Evolutionary conservation across 2,888 invertebrate genomes (phyloP).

Genomic region (Drosophila bunnanda): DNA sequence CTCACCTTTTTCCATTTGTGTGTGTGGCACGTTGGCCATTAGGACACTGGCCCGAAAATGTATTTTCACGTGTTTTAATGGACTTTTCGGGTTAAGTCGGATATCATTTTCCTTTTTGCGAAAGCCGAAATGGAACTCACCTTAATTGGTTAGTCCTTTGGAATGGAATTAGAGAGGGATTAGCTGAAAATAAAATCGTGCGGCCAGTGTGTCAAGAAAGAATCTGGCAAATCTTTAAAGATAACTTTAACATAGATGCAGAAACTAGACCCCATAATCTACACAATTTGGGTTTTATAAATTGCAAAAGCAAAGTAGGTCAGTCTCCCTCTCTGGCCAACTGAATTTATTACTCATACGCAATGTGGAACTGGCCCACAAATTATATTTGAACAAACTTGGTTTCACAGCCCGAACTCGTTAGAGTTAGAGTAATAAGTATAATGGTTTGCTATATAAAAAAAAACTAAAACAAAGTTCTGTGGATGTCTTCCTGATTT

Average conservation of each 20-base stretch:
- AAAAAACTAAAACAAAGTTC: neutral
- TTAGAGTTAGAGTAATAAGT: neutral
- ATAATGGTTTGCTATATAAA: neutral
- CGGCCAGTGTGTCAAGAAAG: neutral
- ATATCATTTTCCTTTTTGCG: slow-evolving; percentile 42
- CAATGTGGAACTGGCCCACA: neutral
- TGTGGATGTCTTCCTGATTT: neutral
- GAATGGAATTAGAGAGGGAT: slow-evolving; percentile 32
- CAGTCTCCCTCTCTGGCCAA: neutral
- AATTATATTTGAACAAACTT: slow-evolving; percentile 7
- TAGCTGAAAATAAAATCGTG: slow-evolving; percentile 18
- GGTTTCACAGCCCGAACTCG: neutral
- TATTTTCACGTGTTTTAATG: slow-evolving; percentile 68
- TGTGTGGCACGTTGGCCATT: slow-evolving; percentile 52
- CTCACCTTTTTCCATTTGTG: slow-evolving; percentile 57
- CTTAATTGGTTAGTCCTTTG: slow-evolving; percentile 40
- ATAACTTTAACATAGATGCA: neutral
- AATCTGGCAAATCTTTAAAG: slow-evolving; percentile 4
- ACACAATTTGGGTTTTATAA: slow-evolving; percentile 9
- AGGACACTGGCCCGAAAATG: slow-evolving; percentile 54
- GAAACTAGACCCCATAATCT: slow-evolving; percentile 7
- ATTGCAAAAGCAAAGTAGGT: slow-evolving; percentile 7
- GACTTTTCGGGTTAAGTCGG: slow-evolving; percentile 65
- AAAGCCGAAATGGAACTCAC: slow-evolving; percentile 41
- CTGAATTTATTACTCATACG: slow-evolving; percentile 13